Conservation (phyloP, 2,113 vertebrate species). For the Silurus glanis region DNA sequence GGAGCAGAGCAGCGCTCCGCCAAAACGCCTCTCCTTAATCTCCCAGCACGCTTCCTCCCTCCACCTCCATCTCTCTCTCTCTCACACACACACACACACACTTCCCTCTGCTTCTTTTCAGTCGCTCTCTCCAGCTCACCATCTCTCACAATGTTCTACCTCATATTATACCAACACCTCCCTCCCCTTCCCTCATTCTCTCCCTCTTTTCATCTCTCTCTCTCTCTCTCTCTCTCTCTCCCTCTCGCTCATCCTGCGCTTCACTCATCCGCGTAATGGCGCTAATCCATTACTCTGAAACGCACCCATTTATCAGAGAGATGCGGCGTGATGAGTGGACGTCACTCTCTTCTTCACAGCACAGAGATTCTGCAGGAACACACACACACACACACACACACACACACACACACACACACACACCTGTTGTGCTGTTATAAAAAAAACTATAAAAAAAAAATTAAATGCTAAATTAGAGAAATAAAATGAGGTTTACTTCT, state of each 20-base stretch:
- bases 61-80: slow-evolving; percentile 14
- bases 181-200: too few relatives aligned
- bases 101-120: background rate
- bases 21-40: slow-evolving; percentile 52
- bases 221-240: slow-evolving; percentile 1
- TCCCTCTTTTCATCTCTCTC: background rate
- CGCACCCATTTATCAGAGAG: slow-evolving; percentile 54
- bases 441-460: too few relatives aligned
- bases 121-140: slow-evolving; percentile 8
- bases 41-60: slow-evolving; percentile 37
- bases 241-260: slow-evolving; percentile 34
- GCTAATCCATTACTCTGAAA: slow-evolving; percentile 57
- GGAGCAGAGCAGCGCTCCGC: slow-evolving; percentile 33
- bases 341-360: background rate
- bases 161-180: slow-evolving; percentile 25
- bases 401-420: background rate
- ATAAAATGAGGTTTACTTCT: too few relatives aligned
- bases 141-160: slow-evolving; percentile 31
- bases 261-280: slow-evolving; percentile 55
- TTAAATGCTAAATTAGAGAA: too few relatives aligned
- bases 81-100: slow-evolving; percentile 15
- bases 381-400: background rate
- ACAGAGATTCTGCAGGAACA: background rate
- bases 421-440: background rate
- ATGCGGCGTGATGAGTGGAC: slow-evolving; percentile 23